Percentiles rank a stretch among this genome's conserved stretches.
phyloP scores from a whole-genome alignment of 2,888 invertebrate species.

The Automeris io region DNA sequence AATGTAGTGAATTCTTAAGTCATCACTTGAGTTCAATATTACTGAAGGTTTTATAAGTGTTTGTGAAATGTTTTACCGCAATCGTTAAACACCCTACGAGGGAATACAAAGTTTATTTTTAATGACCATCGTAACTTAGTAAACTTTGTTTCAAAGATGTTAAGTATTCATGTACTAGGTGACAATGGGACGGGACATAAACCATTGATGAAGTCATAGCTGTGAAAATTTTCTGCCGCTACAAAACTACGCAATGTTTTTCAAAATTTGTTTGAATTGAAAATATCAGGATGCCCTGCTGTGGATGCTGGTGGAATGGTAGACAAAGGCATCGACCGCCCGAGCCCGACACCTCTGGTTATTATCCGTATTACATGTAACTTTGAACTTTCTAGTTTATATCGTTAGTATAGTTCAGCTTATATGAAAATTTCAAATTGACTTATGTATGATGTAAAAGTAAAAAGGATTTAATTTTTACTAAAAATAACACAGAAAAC shows the following conservation, averaged over 20 bases:
- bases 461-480: too few species aligned
- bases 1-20: not conserved
- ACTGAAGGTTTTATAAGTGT: not conserved
- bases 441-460: too few species aligned
- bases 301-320: conserved; percentile 73
- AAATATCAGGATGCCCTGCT: conserved; percentile 57
- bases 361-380: conserved; percentile 17
- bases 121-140: not conserved
- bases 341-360: conserved; percentile 53
- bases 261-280: conserved; percentile 20
- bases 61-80: not conserved
- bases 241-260: conserved; percentile 8
- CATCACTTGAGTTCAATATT: not conserved
- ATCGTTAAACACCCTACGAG: not conserved
- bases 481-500: too few species aligned
- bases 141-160: not conserved
- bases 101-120: not conserved
- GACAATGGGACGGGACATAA: not conserved
- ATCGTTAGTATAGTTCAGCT: too few species aligned
- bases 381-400: too few species aligned
- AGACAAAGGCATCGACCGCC: conserved; percentile 69
- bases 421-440: too few species aligned
- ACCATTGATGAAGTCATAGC: not conserved
- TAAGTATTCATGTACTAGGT: too few species aligned
- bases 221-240: not conserved